Conservation (phyloP, 53 echinoderm and acorn worm genomes). For the Echinometra lucunter region DNA sequence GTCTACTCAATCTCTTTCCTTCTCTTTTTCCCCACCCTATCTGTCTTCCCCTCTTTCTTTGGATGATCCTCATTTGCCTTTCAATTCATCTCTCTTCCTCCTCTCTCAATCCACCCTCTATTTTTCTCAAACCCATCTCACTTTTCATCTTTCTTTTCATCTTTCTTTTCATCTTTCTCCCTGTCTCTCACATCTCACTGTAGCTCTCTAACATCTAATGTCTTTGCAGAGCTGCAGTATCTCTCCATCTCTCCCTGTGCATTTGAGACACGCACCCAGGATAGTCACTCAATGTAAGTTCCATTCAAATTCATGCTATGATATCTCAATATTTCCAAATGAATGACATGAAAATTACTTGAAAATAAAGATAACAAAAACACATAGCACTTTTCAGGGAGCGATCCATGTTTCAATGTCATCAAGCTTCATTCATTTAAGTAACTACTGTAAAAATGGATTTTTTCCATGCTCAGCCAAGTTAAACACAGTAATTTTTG, state of each 20-base stretch:
- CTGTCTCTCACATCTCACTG: neutral
- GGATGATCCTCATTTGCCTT: too few species aligned
- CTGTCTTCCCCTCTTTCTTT: neutral
- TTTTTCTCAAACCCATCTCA: neutral
- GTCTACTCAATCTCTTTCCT: neutral
- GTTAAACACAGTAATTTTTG: too few species aligned
- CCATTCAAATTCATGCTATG: neutral
- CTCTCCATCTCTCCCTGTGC: conserved; percentile 51
- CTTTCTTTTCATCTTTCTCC: neutral
- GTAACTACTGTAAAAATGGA: too few species aligned
- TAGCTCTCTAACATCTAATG: too few species aligned
- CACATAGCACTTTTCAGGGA: too few species aligned
- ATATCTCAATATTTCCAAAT: neutral
- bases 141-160: neutral
- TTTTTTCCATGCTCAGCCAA: too few species aligned
- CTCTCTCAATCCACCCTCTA: neutral
- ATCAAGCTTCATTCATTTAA: too few species aligned
- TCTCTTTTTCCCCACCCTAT: neutral
- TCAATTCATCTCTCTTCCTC: neutral
- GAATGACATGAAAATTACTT: too few species aligned
- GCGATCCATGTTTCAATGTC: too few species aligned
- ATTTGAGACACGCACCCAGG: neutral
- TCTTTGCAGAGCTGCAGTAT: conserved; percentile 51
- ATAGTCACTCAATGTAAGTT: conserved; percentile 46
- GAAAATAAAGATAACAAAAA: too few species aligned